A percentile compares a stretch with the other conserved stretches of the same genome.
Conservation (phyloP, 2,888 invertebrate genomes). For the Nomada ferruginata region DNA sequence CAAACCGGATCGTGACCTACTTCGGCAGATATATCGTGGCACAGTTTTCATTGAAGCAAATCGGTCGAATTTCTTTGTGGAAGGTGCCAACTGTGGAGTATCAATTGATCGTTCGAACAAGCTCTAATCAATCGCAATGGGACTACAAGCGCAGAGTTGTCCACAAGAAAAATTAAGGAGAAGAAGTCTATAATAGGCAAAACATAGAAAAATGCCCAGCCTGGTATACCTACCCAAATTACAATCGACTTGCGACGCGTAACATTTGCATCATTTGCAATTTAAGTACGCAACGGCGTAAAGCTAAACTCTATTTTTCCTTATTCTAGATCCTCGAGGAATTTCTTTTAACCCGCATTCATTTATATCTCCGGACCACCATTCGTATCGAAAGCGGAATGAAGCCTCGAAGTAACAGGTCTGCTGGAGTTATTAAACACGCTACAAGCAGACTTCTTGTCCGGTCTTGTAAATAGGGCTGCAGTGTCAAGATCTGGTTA, state of each 20-base stretch:
- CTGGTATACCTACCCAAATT: constrained; percentile 38
- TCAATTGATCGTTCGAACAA: too few relatives aligned
- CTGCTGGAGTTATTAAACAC: constrained; percentile 9
- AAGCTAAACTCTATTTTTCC: neutral
- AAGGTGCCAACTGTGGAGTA: too few relatives aligned
- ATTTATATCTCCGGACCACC: neutral
- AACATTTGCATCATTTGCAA: neutral
- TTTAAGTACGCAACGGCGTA: too few relatives aligned
- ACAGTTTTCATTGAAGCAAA: too few relatives aligned
- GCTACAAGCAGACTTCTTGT: constrained; percentile 15
- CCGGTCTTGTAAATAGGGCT: constrained; percentile 59
- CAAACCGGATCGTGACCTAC: constrained; percentile 5
- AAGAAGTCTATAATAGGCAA: neutral
- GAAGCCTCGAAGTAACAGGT: neutral
- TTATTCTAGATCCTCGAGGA: neutral
- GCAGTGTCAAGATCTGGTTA: constrained; percentile 74
- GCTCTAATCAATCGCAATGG: neutral
- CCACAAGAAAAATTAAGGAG: neutral
- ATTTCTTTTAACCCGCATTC: neutral
- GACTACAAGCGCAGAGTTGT: neutral
- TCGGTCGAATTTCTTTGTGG: too few relatives aligned
- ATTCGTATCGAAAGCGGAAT: neutral
- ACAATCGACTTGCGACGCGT: constrained; percentile 11
- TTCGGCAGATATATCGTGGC: neutral
- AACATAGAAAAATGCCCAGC: constrained; percentile 49